A percentile compares a stretch with the other conserved stretches of the same genome.
phyloP scores from a whole-genome alignment of 2,797 vertebrate species.

The Aphelocoma californica region DNA sequence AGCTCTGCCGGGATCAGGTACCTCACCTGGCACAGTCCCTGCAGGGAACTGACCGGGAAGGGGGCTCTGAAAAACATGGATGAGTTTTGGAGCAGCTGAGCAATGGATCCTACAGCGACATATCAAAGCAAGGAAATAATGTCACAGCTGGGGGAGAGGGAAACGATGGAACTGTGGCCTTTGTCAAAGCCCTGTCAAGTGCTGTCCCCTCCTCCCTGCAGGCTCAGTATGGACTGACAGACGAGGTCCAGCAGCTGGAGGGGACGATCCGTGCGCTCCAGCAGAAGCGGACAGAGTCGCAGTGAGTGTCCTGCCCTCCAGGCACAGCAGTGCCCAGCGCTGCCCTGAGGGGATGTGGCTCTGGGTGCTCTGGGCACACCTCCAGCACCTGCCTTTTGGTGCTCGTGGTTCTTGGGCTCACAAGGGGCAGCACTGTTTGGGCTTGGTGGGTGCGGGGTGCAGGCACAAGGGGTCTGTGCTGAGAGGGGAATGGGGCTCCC shows the following conservation, averaged over 20 bases:
- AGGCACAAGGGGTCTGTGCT: not conserved
- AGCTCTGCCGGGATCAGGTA: constrained; percentile 92
- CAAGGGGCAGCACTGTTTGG: not conserved
- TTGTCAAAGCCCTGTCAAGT: not conserved
- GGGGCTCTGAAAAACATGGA: not conserved
- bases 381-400: not conserved
- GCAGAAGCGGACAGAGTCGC: constrained; percentile 84
- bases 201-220: constrained; percentile 35
- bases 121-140: not conserved
- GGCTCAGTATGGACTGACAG: constrained; percentile 86
- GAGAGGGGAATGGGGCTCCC: not conserved
- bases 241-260: constrained; percentile 86
- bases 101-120: not conserved
- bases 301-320: constrained; percentile 77
- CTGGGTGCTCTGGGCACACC: not conserved
- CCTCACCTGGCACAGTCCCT: fast-evolving
- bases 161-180: not conserved
- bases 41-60: fast-evolving
- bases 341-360: not conserved
- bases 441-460: not conserved
- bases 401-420: fast-evolving
- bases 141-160: not conserved
- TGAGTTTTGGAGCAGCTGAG: not conserved
- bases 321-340: not conserved
- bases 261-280: constrained; percentile 76